Percentiles rank a stretch among this genome's conserved stretches.
Evolutionary conservation across 37 sponge, comb jelly and placozoan genomes (phyloP).

Genomic region (Ianthella basta): DNA sequence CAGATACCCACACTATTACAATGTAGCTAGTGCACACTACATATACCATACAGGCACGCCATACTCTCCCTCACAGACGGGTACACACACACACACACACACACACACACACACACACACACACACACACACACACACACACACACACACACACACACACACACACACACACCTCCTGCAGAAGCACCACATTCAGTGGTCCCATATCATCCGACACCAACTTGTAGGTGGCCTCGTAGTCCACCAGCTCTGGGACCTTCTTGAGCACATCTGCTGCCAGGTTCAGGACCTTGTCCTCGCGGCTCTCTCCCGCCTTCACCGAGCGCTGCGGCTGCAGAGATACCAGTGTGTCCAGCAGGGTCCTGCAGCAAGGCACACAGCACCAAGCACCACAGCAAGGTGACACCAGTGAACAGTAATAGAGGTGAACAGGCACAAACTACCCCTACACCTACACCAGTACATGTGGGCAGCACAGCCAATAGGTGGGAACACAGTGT

Average conservation of each 20-base stretch:
- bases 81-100: constrained; percentile 13
- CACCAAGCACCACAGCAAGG: not conserved
- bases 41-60: not conserved
- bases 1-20: not conserved
- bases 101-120: constrained; percentile 28
- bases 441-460: not conserved
- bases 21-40: not conserved
- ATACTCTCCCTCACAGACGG: not conserved
- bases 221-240: constrained; percentile 85
- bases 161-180: constrained; percentile 79
- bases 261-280: constrained; percentile 94
- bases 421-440: not conserved
- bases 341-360: constrained; percentile 92
- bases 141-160: not conserved
- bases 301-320: constrained; percentile 86
- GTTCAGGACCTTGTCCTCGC: constrained; percentile 97
- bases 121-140: constrained; percentile 5
- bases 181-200: constrained; percentile 94
- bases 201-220: constrained; percentile 85
- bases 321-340: constrained; percentile 98
- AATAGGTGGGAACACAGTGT: too few relatives aligned
- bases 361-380: constrained; percentile 44
- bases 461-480: too few relatives aligned
- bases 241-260: constrained; percentile 89
- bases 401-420: not conserved